phyloP scores from a whole-genome alignment of 2,113 vertebrate species.

The Saccopteryx bilineata region DNA sequence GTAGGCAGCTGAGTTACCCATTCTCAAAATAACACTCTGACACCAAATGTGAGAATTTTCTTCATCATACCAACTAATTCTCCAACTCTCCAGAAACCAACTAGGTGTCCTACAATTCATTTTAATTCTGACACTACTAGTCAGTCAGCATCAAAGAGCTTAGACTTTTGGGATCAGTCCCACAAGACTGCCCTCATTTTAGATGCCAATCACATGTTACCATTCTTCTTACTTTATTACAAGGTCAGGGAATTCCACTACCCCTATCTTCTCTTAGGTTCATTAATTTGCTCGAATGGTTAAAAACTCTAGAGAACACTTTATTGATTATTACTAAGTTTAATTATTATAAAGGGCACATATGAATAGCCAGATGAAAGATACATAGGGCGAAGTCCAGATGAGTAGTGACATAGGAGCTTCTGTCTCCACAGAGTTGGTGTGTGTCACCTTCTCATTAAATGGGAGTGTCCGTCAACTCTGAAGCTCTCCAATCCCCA shows the following conservation, averaged over 20 bases:
- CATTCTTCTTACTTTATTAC: background rate
- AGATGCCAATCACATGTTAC: background rate
- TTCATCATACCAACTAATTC: background rate
- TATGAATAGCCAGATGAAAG: background rate
- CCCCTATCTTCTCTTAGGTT: background rate
- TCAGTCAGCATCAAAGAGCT: background rate
- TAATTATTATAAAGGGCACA: background rate
- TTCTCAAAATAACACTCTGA: constrained; percentile 11
- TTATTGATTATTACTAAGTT: background rate
- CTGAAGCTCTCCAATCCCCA: background rate
- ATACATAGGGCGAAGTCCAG: background rate
- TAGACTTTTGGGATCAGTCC: background rate
- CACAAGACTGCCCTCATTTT: background rate
- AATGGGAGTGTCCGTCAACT: background rate
- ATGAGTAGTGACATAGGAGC: background rate
- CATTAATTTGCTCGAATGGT: background rate
- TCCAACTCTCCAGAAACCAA: background rate
- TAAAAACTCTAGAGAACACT: background rate
- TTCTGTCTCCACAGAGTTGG: background rate
- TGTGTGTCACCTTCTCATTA: background rate
- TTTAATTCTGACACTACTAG: background rate
- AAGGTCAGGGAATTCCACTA: background rate
- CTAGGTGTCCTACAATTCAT: background rate
- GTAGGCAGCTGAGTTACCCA: background rate
- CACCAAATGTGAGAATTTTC: background rate